Percentiles rank a stretch among this genome's conserved stretches.
These are phyloP conservation scores for Crotalus helleri DNA, from an alignment of 2,113 vertebrate genomes.

Conservation along the genomic window DNA sequence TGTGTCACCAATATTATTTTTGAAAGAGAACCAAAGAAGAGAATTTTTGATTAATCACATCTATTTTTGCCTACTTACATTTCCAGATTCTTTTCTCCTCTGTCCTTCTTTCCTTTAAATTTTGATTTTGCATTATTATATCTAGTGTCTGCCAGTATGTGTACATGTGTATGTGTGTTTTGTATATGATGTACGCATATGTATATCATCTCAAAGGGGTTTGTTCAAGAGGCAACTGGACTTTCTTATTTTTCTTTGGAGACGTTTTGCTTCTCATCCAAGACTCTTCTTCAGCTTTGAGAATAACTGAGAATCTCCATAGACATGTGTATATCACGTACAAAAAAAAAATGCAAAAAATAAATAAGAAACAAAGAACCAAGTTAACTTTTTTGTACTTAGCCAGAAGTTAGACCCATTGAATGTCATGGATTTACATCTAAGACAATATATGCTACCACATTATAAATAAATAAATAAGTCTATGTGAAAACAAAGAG, in stretches of 20 bases:
- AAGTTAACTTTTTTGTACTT: not conserved
- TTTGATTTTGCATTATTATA: not conserved
- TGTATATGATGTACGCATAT: not conserved
- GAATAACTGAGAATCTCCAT: too few relatives aligned
- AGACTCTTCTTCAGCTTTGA: too few relatives aligned
- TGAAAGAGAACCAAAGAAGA: not conserved
- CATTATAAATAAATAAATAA: not conserved
- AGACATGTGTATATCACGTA: not conserved
- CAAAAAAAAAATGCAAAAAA: not conserved
- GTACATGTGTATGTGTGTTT: not conserved
- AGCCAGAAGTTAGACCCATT: not conserved
- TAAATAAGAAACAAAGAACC: not conserved
- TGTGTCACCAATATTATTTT: not conserved
- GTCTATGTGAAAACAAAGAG: not conserved
- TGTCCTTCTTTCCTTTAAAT: not conserved
- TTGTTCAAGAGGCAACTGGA: too few relatives aligned
- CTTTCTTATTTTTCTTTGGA: too few relatives aligned
- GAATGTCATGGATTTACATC: not conserved
- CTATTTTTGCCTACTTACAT: not conserved
- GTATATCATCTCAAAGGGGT: not conserved
- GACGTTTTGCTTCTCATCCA: too few relatives aligned
- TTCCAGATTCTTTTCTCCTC: not conserved
- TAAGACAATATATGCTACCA: not conserved
- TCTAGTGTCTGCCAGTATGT: not conserved
- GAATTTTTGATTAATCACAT: not conserved